Conservation (phyloP, 2,797 vertebrate species). For the Acanthornis magna region DNA sequence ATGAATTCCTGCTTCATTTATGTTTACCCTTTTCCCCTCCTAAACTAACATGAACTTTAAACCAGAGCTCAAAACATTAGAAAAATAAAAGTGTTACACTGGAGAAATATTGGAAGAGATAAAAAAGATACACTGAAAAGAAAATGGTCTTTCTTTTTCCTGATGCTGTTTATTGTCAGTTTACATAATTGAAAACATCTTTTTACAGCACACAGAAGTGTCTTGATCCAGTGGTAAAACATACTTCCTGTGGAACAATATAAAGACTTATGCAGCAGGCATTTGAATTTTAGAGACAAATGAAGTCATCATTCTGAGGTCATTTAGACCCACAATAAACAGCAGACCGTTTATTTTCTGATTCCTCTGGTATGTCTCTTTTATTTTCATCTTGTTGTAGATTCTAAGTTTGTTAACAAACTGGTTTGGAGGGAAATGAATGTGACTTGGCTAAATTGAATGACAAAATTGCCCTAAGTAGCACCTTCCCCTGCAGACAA, state of each 20-base stretch:
- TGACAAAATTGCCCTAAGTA: background rate
- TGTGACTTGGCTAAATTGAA: background rate
- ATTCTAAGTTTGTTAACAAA: background rate
- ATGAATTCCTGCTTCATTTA: background rate
- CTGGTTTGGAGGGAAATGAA: background rate
- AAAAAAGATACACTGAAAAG: background rate
- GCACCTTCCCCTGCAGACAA: background rate
- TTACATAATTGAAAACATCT: background rate
- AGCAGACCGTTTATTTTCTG: slow-evolving; percentile 18
- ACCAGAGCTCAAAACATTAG: background rate
- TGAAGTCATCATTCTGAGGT: slow-evolving; percentile 1
- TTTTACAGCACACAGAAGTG: background rate
- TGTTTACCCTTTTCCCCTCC: background rate
- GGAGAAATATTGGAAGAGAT: background rate
- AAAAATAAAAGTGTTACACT: background rate
- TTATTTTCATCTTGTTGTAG: background rate
- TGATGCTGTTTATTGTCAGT: slow-evolving; percentile 39
- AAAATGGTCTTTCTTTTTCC: slow-evolving; percentile 1
- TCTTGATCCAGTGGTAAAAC: background rate
- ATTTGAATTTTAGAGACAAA: slow-evolving; percentile 9
- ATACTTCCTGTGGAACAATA: slow-evolving; percentile 13
- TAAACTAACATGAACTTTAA: background rate
- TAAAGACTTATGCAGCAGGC: background rate
- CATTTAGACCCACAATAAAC: slow-evolving; percentile 51
- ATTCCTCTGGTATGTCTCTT: background rate